These are phyloP conservation scores for Automeris io DNA, from an alignment of 2,888 invertebrate species.

Conservation along the genomic window DNA sequence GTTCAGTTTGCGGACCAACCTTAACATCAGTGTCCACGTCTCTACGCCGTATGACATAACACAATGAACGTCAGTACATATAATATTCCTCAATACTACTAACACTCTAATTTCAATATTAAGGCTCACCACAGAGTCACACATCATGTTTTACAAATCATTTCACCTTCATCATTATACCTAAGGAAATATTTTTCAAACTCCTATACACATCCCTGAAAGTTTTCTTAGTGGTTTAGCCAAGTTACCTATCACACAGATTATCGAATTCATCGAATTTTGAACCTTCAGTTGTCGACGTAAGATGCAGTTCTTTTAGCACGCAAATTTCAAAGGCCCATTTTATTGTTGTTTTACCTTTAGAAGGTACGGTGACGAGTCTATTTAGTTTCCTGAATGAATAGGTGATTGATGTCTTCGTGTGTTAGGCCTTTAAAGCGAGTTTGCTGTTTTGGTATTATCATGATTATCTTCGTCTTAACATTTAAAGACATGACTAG, in stretches of 20 bases:
- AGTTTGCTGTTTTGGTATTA: constrained; percentile 25
- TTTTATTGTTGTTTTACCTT: constrained; percentile 14
- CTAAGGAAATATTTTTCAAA: constrained; percentile 32
- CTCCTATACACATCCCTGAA: constrained; percentile 29
- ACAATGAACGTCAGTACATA: too few species aligned
- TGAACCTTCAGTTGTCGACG: constrained; percentile 8
- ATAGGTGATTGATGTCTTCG: constrained; percentile 45
- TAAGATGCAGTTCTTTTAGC: constrained; percentile 10
- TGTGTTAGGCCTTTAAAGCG: constrained; percentile 26
- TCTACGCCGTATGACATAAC: too few species aligned
- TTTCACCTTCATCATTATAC: constrained; percentile 24
- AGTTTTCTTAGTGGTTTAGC: constrained; percentile 27
- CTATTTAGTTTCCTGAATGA: constrained; percentile 44
- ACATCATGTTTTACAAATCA: constrained; percentile 17
- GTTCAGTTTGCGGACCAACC: too few species aligned
- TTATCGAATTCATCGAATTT: neutral
- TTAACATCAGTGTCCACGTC: too few species aligned
- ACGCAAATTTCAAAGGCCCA: constrained; percentile 3
- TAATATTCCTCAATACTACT: too few species aligned
- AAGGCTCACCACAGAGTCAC: neutral
- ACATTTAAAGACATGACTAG: neutral
- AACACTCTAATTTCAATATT: too few species aligned
- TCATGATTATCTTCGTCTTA: constrained; percentile 26
- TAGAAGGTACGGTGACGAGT: constrained; percentile 33
- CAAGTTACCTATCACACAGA: constrained; percentile 11